A percentile compares a stretch with the other conserved stretches of the same genome.
Evolutionary conservation across 2,113 vertebrate genomes (phyloP).

Genomic region (Todiramphus saurophagus): DNA sequence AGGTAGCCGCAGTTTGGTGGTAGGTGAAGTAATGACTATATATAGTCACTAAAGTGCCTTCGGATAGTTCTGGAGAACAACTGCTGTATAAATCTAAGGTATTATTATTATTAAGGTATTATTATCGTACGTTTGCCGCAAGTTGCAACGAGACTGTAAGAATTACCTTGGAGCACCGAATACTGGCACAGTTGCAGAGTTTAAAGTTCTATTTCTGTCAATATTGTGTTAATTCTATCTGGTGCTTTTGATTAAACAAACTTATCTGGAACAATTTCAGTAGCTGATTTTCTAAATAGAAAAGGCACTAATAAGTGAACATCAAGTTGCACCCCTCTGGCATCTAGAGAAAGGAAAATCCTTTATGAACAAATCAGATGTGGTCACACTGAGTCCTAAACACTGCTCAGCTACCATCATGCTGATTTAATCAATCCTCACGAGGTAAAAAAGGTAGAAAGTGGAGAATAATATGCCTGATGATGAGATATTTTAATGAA

Average conservation of each 20-base stretch:
- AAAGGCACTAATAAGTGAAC: constrained; percentile 50
- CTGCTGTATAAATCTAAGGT: constrained; percentile 60
- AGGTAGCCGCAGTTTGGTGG: constrained; percentile 49
- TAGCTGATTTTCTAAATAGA: constrained; percentile 58
- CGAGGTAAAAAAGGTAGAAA: constrained; percentile 69
- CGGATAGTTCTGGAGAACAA: constrained; percentile 64
- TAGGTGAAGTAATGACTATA: constrained; percentile 68
- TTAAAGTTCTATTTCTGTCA: constrained; percentile 44
- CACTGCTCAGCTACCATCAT: constrained; percentile 69
- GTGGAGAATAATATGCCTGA: constrained; percentile 66
- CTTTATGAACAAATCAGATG: constrained; percentile 69
- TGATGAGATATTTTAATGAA: constrained; percentile 79
- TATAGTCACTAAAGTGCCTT: constrained; percentile 70
- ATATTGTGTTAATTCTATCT: constrained; percentile 64
- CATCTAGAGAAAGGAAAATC: constrained; percentile 48
- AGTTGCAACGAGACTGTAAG: constrained; percentile 63
- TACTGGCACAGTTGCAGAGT: constrained; percentile 2
- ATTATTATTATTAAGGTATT: constrained; percentile 74
- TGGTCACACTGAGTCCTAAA: constrained; percentile 77
- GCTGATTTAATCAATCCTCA: constrained; percentile 81
- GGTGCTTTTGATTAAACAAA: constrained; percentile 76
- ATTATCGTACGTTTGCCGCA: constrained; percentile 70
- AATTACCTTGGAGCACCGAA: constrained; percentile 49
- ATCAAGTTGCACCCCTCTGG: constrained; percentile 38
- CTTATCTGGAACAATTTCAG: constrained; percentile 60